phyloP scores from a whole-genome alignment of 2,888 invertebrate species.

The Hedya salicella region DNA sequence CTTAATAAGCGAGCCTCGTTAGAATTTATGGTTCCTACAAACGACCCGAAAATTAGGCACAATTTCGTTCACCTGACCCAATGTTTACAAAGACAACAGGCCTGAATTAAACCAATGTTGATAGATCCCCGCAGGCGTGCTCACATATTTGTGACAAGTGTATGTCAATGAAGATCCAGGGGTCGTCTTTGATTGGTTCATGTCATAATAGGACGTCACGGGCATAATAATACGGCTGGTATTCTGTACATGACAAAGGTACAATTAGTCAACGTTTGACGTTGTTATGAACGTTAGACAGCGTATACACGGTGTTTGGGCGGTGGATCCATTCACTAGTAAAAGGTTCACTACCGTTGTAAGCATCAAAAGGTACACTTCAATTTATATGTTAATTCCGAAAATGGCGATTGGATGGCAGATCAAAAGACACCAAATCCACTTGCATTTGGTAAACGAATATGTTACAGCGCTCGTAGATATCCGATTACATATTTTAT shows the following conservation, averaged over 20 bases:
- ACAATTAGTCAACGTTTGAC: constrained; percentile 42
- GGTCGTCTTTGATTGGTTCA: constrained; percentile 44
- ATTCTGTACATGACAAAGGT: constrained; percentile 37
- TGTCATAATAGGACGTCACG: constrained; percentile 42
- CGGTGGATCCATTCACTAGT: constrained; percentile 16
- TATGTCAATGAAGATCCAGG: constrained; percentile 44
- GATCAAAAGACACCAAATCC: constrained; percentile 22
- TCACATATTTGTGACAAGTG: constrained; percentile 40
- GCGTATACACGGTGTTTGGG: not conserved
- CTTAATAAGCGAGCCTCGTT: constrained; percentile 43
- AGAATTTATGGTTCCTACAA: constrained; percentile 44
- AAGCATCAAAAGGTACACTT: constrained; percentile 23
- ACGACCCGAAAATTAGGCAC: constrained; percentile 52
- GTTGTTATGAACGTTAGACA: constrained; percentile 13
- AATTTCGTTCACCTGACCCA: constrained; percentile 55
- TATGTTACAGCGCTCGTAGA: constrained; percentile 11
- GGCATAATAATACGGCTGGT: constrained; percentile 38
- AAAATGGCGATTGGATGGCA: constrained; percentile 18
- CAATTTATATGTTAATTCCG: constrained; percentile 37
- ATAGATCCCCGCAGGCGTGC: constrained; percentile 35
- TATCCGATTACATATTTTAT: constrained; percentile 11
- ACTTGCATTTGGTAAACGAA: constrained; percentile 24
- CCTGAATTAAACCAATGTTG: constrained; percentile 43
- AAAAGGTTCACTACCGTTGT: constrained; percentile 18
- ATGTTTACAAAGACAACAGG: constrained; percentile 50